phyloP scores from a whole-genome alignment of 2,113 vertebrate species.

The Chunga burmeisteri region DNA sequence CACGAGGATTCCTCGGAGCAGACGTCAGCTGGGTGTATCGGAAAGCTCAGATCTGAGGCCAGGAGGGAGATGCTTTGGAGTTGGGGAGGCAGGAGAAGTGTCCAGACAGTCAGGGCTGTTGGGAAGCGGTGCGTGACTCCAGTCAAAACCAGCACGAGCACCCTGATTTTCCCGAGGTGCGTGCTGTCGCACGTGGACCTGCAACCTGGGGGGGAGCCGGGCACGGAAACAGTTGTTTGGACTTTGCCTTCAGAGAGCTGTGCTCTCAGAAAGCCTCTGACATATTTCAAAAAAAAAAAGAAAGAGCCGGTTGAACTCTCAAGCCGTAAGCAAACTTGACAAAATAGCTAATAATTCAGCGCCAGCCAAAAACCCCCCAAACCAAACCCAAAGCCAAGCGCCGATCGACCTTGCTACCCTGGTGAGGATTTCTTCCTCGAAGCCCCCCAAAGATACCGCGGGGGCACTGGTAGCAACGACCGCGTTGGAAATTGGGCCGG shows the following conservation, averaged over 20 bases:
- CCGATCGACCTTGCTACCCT: background rate
- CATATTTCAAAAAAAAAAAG: background rate
- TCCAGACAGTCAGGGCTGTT: background rate
- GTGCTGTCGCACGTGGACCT: rapidly evolving
- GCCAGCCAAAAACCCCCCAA: background rate
- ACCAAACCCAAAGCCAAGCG: rapidly evolving
- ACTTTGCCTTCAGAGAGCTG: background rate
- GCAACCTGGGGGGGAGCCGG: background rate
- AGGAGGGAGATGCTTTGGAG: background rate
- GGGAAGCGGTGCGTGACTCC: background rate
- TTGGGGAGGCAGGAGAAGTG: background rate
- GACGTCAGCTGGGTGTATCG: background rate
- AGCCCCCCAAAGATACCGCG: rapidly evolving
- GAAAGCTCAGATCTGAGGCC: background rate
- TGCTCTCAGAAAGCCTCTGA: background rate
- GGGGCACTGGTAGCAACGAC: background rate
- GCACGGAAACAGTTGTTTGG: background rate
- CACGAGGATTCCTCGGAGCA: background rate
- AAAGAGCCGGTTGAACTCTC: background rate
- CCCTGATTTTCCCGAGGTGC: background rate
- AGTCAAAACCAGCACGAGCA: background rate
- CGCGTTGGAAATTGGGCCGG: rapidly evolving
- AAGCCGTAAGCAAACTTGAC: background rate
- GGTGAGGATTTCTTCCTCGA: background rate
- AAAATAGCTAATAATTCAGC: background rate